Evolutionary conservation across 2,113 vertebrate species (phyloP).

Genomic region (Crocuta crocuta): DNA sequence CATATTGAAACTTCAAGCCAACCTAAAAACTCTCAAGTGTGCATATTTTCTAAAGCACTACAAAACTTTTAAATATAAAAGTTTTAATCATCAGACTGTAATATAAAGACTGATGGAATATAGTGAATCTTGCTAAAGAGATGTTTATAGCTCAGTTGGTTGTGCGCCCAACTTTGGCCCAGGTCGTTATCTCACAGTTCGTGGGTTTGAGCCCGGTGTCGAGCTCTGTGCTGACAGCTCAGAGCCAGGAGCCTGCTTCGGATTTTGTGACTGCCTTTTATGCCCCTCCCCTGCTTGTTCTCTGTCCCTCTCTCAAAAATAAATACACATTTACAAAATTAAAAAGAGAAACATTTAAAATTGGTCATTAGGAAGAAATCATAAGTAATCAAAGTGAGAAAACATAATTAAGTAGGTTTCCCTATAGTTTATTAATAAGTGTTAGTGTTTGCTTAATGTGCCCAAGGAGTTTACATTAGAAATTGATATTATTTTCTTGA

Average conservation of each 20-base stretch:
- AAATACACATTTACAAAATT: no score
- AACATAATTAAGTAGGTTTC: constrained; percentile 30
- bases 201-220: no score
- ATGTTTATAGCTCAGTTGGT: not conserved
- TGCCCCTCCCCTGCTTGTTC: no score
- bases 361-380: constrained; percentile 11
- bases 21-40: not conserved
- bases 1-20: not conserved
- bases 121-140: not conserved
- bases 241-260: no score
- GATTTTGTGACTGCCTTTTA: no score
- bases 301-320: no score
- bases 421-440: not conserved
- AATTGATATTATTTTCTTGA: constrained; percentile 21
- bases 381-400: not conserved
- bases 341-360: not conserved
- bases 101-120: constrained; percentile 5
- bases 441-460: constrained; percentile 20
- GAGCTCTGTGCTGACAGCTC: no score
- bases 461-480: not conserved
- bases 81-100: not conserved
- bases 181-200: no score
- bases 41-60: not conserved
- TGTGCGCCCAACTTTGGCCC: no score
- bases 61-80: not conserved